phyloP scores from a whole-genome alignment of 2,113 vertebrate species.

The Phyllostomus discolor region DNA sequence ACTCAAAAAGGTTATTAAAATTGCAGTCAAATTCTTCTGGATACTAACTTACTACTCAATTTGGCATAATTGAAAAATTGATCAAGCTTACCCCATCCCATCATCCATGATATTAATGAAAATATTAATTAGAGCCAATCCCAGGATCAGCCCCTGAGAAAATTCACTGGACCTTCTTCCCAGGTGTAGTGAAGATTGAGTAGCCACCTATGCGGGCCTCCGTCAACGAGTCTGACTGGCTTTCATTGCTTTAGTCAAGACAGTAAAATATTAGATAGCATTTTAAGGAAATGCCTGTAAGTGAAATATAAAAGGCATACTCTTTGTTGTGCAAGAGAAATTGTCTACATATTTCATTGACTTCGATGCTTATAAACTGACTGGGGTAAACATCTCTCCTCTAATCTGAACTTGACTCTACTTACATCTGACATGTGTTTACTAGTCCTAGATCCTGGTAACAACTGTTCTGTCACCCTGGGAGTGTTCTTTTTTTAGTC shows the following conservation, averaged over 20 bases:
- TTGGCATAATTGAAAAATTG: conserved; percentile 36
- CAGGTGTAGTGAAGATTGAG: not conserved
- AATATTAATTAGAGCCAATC: conserved; percentile 32
- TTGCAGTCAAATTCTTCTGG: conserved; percentile 17
- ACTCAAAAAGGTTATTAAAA: conserved; percentile 27
- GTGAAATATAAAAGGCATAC: not conserved
- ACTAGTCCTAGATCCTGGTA: not conserved
- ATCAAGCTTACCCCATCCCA: not conserved
- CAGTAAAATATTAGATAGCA: not conserved
- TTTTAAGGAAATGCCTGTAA: not conserved
- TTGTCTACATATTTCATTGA: not conserved
- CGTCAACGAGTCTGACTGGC: not conserved
- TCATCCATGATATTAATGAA: conserved; percentile 42
- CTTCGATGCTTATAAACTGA: not conserved
- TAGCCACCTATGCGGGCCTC: not conserved
- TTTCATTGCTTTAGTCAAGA: not conserved
- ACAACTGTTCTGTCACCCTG: not conserved
- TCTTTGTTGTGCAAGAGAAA: not conserved
- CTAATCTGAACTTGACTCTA: not conserved
- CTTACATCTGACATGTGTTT: not conserved
- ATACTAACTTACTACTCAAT: not conserved
- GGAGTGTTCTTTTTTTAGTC: not conserved
- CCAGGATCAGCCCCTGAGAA: not conserved
- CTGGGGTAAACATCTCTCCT: not conserved
- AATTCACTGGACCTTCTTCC: not conserved